Evolutionary conservation across 2,888 invertebrate genomes (phyloP).

Genomic region (Acholoe squamosa): DNA sequence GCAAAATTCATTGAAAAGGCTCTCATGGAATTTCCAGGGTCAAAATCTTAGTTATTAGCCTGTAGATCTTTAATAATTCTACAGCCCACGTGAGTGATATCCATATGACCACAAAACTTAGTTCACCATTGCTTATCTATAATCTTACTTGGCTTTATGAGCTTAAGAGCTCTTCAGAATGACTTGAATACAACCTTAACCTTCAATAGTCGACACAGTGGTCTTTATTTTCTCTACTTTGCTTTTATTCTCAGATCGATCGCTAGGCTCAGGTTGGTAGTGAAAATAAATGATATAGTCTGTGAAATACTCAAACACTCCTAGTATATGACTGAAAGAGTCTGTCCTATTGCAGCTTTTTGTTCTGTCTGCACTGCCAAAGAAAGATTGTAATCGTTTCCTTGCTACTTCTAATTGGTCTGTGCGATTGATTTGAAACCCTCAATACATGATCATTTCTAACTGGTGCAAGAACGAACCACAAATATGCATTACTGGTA

Average conservation of each 20-base stretch:
- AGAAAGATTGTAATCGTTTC: not conserved
- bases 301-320: not conserved
- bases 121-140: too few relatives aligned
- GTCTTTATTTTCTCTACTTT: constrained; percentile 40
- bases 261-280: constrained; percentile 46
- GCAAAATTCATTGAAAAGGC: too few relatives aligned
- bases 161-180: not conserved
- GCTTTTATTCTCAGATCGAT: constrained; percentile 44
- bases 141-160: too few relatives aligned
- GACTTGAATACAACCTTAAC: not conserved
- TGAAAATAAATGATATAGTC: not conserved
- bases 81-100: too few relatives aligned
- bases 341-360: not conserved
- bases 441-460: not conserved
- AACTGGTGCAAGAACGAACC: too few relatives aligned
- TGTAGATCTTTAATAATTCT: too few relatives aligned
- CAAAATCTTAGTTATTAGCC: too few relatives aligned
- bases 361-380: constrained; percentile 28
- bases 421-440: not conserved
- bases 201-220: constrained; percentile 2
- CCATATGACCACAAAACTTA: too few relatives aligned
- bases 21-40: too few relatives aligned
- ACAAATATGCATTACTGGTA: too few relatives aligned
- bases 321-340: not conserved
- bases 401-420: not conserved